Conservation (phyloP, 2,888 invertebrate genomes). For the Drosophila koepferae region DNA sequence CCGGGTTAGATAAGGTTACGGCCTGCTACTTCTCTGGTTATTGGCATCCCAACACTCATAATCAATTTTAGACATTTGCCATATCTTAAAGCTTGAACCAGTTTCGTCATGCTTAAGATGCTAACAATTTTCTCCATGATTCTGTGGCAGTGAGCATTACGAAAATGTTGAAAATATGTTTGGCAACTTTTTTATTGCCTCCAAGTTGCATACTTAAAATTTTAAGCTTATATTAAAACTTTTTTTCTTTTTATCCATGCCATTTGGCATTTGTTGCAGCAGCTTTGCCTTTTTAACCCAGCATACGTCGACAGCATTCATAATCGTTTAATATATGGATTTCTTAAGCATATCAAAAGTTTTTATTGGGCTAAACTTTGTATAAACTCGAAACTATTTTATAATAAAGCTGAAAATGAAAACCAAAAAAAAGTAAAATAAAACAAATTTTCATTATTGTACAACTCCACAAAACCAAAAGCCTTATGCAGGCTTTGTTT, state of each 20-base stretch:
- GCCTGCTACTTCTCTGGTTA: conserved; percentile 43
- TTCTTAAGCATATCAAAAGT: background rate
- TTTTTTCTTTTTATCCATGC: background rate
- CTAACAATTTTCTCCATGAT: conserved; percentile 7
- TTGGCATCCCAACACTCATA: conserved; percentile 46
- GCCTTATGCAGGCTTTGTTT: background rate
- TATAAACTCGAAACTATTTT: background rate
- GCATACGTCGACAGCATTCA: background rate
- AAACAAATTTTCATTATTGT: too few species aligned
- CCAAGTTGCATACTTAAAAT: conserved; percentile 11
- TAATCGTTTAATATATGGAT: conserved; percentile 2
- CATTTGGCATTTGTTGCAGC: background rate
- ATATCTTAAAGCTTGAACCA: conserved; percentile 34
- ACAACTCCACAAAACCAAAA: background rate
- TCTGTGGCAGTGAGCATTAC: conserved; percentile 3
- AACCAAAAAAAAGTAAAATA: background rate
- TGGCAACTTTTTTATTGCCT: conserved; percentile 14
- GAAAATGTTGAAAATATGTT: conserved; percentile 5
- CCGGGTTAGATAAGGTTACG: conserved; percentile 55
- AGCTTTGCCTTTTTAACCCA: background rate
- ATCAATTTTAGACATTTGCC: conserved; percentile 50
- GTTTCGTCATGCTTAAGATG: background rate
- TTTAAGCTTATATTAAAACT: conserved; percentile 8
- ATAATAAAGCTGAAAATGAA: background rate
- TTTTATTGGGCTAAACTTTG: background rate